Evolutionary conservation across 2,888 invertebrate species (phyloP).

Genomic region (Hecatera dysodea): DNA sequence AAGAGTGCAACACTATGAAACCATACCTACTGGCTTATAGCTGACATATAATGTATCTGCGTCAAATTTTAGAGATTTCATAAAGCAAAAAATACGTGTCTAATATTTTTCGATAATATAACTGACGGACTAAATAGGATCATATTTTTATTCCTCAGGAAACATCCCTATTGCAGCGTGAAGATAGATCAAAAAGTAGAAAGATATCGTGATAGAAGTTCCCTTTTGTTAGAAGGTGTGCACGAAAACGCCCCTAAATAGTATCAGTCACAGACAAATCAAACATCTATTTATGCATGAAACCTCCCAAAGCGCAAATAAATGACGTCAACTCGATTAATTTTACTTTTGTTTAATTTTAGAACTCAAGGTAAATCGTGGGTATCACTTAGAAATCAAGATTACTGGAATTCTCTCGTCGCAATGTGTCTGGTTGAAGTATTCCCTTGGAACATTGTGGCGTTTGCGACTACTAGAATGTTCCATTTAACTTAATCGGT

Average conservation of each 20-base stretch:
- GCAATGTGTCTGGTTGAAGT: constrained; percentile 3
- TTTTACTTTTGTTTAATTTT: constrained; percentile 43
- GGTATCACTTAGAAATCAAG: constrained; percentile 10
- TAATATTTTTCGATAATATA: too few relatives aligned
- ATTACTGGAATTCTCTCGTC: constrained; percentile 23
- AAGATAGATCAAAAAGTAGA: too few relatives aligned
- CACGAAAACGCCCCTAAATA: not conserved
- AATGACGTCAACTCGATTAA: constrained; percentile 22
- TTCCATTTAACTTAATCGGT: constrained; percentile 48
- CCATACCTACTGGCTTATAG: not conserved
- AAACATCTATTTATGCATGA: constrained; percentile 1
- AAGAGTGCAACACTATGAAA: constrained; percentile 3
- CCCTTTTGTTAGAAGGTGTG: not conserved
- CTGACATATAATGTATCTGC: too few relatives aligned
- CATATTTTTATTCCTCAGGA: too few relatives aligned
- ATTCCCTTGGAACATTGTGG: constrained; percentile 26
- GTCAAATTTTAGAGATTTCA: too few relatives aligned
- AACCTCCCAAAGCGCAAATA: constrained; percentile 5
- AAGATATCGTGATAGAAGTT: too few relatives aligned
- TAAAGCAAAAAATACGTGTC: too few relatives aligned
- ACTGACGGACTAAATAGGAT: too few relatives aligned
- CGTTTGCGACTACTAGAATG: constrained; percentile 31
- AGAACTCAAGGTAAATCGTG: constrained; percentile 22
- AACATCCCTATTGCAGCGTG: too few relatives aligned
- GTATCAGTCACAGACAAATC: not conserved